Base-by-base conservation (phyloP, 2,113 vertebrate species). In the Anseranas semipalmata region DNA sequence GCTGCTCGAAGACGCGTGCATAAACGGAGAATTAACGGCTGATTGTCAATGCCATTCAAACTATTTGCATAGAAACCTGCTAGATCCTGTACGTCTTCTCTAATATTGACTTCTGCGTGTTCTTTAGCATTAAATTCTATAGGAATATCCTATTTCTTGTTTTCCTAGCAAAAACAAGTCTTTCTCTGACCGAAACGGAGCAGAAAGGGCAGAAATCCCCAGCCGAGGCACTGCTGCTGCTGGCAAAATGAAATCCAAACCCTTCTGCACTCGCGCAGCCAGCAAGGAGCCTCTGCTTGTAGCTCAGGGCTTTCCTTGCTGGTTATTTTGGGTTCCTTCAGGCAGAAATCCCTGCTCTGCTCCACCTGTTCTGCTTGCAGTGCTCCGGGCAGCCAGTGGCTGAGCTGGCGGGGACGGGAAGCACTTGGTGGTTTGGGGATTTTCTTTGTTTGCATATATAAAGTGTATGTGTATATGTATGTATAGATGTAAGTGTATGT, bases 31-130 rank as follows among this genome's bases (percentile, higher is more conserved):
- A 37, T 50, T 52, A 3, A 3, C 35, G 73, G 11, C 2, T 4
- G 15, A 10, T 3, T 7, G 39, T 21, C 6, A 59, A 22, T 2
- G 16, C 52, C 3, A 0, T 13, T 3, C 2, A 1, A 28, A 46
- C 33, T 21, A 14, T 7, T 33, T 53, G 79, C 76, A 32, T 0
- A 9, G 52, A 63, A 75, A 20, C 56, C 62, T 35, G 27, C 24
- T 20, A 37, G 12, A 18, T 32, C 53, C 60, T 43, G 10, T 2
- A 6, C 53, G 62, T 3, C 19, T 39, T 30, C 59, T 67, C 37
- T 7, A 4, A 10, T 2, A 50, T 2, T 17, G 7, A 39, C 32
- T 37, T 45, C 63, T 59, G 58, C 28, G 3, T 5, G 1, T 53
- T 19, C 74, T 30, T 60, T 5, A 2, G 1, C n/a, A 14, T n/a